A percentile compares a stretch with the other conserved stretches of the same genome.
Evolutionary conservation across 2,888 invertebrate species (phyloP).

Genomic region (Aphidoletes aphidimyza): DNA sequence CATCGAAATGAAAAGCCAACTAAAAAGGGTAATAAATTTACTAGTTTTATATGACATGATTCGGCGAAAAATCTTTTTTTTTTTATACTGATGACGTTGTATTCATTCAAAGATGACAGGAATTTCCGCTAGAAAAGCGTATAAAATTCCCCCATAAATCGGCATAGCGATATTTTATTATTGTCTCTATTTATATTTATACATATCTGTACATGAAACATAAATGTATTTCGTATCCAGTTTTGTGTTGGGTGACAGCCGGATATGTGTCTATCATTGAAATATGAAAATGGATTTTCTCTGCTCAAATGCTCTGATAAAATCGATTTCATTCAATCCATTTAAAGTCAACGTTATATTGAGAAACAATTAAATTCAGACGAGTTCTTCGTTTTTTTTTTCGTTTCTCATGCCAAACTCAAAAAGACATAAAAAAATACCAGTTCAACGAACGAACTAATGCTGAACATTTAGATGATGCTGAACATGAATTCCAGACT

Average conservation of each 20-base stretch:
- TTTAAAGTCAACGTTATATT: not conserved
- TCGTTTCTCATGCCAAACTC: not conserved
- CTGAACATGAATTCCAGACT: not conserved
- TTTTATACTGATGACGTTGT: not conserved
- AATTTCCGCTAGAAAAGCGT: not conserved
- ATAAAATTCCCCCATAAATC: not conserved
- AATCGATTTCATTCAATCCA: slow-evolving; percentile 13
- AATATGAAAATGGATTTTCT: not conserved
- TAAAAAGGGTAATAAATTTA: not conserved
- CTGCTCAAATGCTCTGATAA: not conserved
- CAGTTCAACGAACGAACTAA: not conserved
- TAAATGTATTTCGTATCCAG: not conserved
- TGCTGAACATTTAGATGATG: not conserved
- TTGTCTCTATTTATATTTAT: not conserved
- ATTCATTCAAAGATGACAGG: slow-evolving; percentile 17
- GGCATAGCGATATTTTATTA: not conserved
- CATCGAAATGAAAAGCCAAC: not conserved
- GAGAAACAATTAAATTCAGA: slow-evolving; percentile 20
- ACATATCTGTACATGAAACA: not conserved
- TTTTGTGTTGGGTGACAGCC: not conserved
- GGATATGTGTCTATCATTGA: not conserved
- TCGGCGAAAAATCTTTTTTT: not conserved
- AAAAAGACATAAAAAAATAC: not conserved
- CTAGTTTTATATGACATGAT: not conserved
- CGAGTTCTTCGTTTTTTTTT: not conserved